Conservation (phyloP, 2,888 invertebrate genomes). For the Drosophila nigritarsus region DNA sequence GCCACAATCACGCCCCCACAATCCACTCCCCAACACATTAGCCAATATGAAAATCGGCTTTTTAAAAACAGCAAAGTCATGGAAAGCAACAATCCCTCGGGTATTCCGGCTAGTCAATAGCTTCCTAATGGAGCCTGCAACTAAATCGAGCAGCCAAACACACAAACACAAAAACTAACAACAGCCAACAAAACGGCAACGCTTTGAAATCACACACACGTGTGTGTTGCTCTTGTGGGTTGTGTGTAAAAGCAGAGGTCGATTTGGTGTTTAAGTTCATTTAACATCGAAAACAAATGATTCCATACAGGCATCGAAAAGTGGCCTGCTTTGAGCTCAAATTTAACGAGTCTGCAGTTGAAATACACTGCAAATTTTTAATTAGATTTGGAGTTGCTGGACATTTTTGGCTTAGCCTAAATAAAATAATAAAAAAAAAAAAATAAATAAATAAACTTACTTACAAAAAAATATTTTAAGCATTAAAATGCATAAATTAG, state of each 20-base stretch:
- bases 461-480: too few relatives aligned
- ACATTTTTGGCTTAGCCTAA: neutral
- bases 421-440: neutral
- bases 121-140: slow-evolving; percentile 43
- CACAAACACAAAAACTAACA: slow-evolving; percentile 7
- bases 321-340: neutral
- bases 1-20: too few relatives aligned
- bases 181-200: slow-evolving; percentile 1
- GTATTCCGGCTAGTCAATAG: slow-evolving; percentile 12
- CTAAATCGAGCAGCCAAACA: slow-evolving; percentile 32
- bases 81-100: neutral
- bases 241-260: slow-evolving; percentile 2
- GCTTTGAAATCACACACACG: slow-evolving; percentile 33
- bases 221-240: slow-evolving; percentile 7
- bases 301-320: neutral
- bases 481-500: neutral
- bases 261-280: slow-evolving; percentile 50
- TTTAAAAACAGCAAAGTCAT: slow-evolving; percentile 56
- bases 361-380: slow-evolving; percentile 11
- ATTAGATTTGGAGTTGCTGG: neutral
- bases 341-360: neutral
- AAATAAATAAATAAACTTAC: neutral
- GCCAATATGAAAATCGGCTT: slow-evolving; percentile 32
- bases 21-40: slow-evolving; percentile 19
- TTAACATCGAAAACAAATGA: slow-evolving; percentile 47